Base-by-base conservation (phyloP, 2,797 vertebrate genomes). In the Ptychadena robeensis region DNA sequence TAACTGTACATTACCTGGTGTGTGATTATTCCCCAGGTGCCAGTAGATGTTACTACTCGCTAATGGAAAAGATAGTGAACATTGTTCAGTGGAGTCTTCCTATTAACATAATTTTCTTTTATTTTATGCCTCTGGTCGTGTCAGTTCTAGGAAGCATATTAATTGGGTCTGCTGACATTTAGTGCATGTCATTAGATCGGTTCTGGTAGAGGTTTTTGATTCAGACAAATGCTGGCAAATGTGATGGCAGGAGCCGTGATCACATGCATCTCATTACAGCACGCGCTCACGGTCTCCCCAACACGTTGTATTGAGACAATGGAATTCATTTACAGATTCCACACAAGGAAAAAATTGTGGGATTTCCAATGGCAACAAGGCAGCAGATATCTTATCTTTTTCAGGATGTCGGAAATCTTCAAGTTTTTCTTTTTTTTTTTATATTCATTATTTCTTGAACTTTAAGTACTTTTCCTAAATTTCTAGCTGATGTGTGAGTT, bases 91-190 rank as follows among this genome's bases (percentile, higher is more conserved):
- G 74, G 81, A 77, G 79, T 81, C 67, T 68, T 80, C 70, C 66
- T 84, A 84, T 84, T 84, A 84, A 79, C 82, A 84, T 84, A 84
- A 84, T 84, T 84, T 84, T 80, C 76, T 74, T 80, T 85, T 73
- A 85, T 85, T 81, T 85, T 73, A 81, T 80, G 70, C 77, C 78
- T 74, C 37, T 80, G 82, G 82, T 75, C 64, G 64, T 80, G 70
- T 80, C 82, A 79, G 25, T 73, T 61, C 70, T 53, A 44, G 59
- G 65, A 80, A 80, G 82, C 70, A 80, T 84, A 84, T 80, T 79
- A 84, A 80, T 80, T 71, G 77, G 37, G 48, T 75, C 76, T 48
- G 68, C 71, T 80, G 82, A 75, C 77, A 74, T 84, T 84, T 84
- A 84, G 53, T 73, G 76, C 70, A 69, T 40, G 70, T 67, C 53